A percentile compares a stretch with the other conserved stretches of the same genome.
Conservation (phyloP, 2,113 vertebrate species). For the Takifugu bimaculatus region DNA sequence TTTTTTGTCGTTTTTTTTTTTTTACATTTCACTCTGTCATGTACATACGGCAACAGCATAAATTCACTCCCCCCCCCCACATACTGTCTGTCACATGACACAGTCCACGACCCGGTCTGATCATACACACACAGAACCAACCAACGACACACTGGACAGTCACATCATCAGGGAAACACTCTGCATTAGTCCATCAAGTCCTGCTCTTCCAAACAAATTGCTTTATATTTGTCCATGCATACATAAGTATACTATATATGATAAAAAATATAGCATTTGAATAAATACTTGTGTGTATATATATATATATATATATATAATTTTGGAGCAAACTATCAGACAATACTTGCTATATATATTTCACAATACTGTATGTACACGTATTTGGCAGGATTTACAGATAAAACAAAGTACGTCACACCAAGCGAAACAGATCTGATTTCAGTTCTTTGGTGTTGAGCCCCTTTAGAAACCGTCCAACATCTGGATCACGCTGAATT, state of each 20-base stretch:
- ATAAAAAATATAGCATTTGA: conserved; percentile 76
- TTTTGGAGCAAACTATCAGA: conserved; percentile 64
- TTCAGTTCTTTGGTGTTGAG: conserved; percentile 55
- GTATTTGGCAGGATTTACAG: conserved; percentile 60
- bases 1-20: not conserved
- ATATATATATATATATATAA: conserved; percentile 42
- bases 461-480: conserved; percentile 42
- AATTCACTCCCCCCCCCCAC: conserved; percentile 13
- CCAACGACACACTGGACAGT: conserved; percentile 32
- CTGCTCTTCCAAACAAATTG: conserved; percentile 37
- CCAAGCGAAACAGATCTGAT: conserved; percentile 46
- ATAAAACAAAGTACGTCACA: conserved; percentile 49
- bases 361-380: conserved; percentile 71
- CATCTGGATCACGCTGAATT: conserved; percentile 58
- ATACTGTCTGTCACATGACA: conserved; percentile 35
- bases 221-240: conserved; percentile 69
- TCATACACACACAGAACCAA: conserved; percentile 29
- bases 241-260: conserved; percentile 67
- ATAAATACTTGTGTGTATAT: conserved; percentile 64
- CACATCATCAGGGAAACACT: conserved; percentile 56
- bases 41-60: conserved; percentile 13
- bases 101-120: conserved; percentile 32
- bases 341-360: conserved; percentile 63
- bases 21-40: conserved; percentile 49
- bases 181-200: conserved; percentile 34